These are phyloP conservation scores for Prosopocoilus inquinatus DNA, from an alignment of 2,888 invertebrate genomes.

Conservation along the genomic window DNA sequence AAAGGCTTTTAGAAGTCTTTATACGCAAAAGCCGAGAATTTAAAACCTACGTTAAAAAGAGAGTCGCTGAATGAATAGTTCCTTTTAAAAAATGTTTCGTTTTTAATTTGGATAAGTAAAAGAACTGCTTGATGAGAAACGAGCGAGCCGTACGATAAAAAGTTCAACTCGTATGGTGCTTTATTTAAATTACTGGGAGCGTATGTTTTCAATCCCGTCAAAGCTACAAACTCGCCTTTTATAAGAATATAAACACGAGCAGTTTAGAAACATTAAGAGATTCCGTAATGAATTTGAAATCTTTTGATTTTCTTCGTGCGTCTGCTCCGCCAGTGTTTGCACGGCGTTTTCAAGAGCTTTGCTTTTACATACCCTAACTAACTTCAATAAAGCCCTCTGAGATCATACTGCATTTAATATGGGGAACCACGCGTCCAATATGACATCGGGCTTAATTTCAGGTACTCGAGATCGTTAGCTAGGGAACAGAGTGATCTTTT, in stretches of 20 bases:
- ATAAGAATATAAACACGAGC: slow-evolving; percentile 25
- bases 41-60: slow-evolving; percentile 6
- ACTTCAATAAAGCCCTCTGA: slow-evolving; percentile 1
- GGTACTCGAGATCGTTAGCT: slow-evolving; percentile 20
- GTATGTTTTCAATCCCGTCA: slow-evolving; percentile 29
- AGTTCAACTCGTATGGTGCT: slow-evolving; percentile 27
- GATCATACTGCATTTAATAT: slow-evolving; percentile 1
- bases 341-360: slow-evolving; percentile 1
- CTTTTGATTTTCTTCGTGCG: neutral
- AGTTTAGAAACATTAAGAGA: slow-evolving; percentile 28
- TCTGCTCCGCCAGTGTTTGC: too few relatives aligned
- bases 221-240: slow-evolving; percentile 29
- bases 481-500: slow-evolving; percentile 36
- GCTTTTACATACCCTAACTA: neutral
- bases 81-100: slow-evolving; percentile 15
- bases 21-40: too few relatives aligned
- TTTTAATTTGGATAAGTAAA: slow-evolving; percentile 31
- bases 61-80: neutral
- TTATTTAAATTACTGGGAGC: slow-evolving; percentile 31
- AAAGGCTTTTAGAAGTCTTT: too few relatives aligned
- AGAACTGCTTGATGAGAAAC: slow-evolving; percentile 24
- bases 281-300: slow-evolving; percentile 21
- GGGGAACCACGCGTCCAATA: slow-evolving; percentile 17
- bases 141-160: slow-evolving; percentile 22
- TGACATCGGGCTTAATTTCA: slow-evolving; percentile 13